Evolutionary conservation across 2,888 invertebrate genomes (phyloP).

Genomic region (Pegoplata infirma): DNA sequence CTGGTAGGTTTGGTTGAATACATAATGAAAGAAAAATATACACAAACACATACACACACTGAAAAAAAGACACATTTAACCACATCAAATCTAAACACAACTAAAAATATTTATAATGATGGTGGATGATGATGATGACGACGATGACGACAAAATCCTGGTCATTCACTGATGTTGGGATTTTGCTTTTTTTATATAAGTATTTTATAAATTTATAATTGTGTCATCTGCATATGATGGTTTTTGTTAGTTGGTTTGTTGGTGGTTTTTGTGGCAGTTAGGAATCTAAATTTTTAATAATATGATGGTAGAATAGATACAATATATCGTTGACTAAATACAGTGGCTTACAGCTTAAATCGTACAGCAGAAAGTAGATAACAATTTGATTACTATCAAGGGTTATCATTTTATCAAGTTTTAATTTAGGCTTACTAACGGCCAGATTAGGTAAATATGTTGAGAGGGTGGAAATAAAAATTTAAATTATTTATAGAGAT

Average conservation of each 20-base stretch:
- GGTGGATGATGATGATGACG: slow-evolving; percentile 11
- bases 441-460: too few species aligned
- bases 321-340: not conserved
- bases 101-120: slow-evolving; percentile 26
- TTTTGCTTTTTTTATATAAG: not conserved
- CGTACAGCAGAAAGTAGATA: not conserved
- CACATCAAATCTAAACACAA: slow-evolving; percentile 5
- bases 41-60: slow-evolving; percentile 3
- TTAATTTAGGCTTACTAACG: too few species aligned
- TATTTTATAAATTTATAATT: slow-evolving; percentile 25
- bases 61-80: slow-evolving; percentile 10
- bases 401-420: too few species aligned
- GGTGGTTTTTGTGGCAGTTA: not conserved
- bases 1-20: too few species aligned
- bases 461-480: too few species aligned
- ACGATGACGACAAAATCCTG: slow-evolving; percentile 17
- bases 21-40: too few species aligned
- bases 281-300: slow-evolving; percentile 9
- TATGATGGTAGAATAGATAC: slow-evolving; percentile 1
- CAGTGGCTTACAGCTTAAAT: too few species aligned
- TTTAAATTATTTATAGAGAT: too few species aligned
- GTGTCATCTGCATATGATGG: slow-evolving; percentile 49
- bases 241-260: not conserved
- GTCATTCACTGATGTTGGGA: slow-evolving; percentile 29
- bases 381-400: not conserved